Base-by-base conservation (phyloP, 2,113 vertebrate species). In the Gambusia holbrooki region DNA sequence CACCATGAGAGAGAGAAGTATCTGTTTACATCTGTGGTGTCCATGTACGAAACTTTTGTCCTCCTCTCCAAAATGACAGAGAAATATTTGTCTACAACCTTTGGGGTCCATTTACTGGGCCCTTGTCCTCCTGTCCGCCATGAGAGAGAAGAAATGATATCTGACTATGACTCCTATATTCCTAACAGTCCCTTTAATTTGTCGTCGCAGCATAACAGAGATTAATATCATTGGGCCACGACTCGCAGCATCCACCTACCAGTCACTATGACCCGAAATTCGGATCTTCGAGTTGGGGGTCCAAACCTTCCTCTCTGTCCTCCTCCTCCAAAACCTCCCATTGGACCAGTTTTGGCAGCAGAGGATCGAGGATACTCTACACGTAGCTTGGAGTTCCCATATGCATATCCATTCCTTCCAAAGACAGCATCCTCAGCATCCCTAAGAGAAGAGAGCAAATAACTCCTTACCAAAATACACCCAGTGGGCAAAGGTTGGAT, bases 181-280 rank as follows among this genome's bases (percentile, higher is more conserved):
- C 62, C 73, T 85, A 84, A 19, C 54, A 76, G 77, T 89, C 73
- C 63, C 71, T 33, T 87, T 82, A 85, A 88, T 62, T 89, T 84
- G 87, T 80, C 82, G 78, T 29, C 12, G 62, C 48, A 66, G 65
- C 69, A 58, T 79, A 66, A 83, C 62, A 78, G 77, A 74, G 69
- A 79, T 45, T 82, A 71, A 67, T 74, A 76, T 66, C 68, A 74
- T 86, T 51, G 69, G 82, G 64, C 83, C 88, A 90, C 64, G 75
- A 86, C 80, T 89, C 75, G 82, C 74, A 77, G 82, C 60, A 76
- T 93, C 90, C 85, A 93, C 92, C 93, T 93, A 93, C 92, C 93
- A 90, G 90, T 95, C 84, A 98, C 96, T 89, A 96, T 94, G 90
- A 97, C 96, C 90, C 96, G 95, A 90, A 96, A 98, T 90, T 97